These are phyloP conservation scores for Cephus runcator DNA, from an alignment of 2,888 invertebrate genomes.

Conservation along the genomic window DNA sequence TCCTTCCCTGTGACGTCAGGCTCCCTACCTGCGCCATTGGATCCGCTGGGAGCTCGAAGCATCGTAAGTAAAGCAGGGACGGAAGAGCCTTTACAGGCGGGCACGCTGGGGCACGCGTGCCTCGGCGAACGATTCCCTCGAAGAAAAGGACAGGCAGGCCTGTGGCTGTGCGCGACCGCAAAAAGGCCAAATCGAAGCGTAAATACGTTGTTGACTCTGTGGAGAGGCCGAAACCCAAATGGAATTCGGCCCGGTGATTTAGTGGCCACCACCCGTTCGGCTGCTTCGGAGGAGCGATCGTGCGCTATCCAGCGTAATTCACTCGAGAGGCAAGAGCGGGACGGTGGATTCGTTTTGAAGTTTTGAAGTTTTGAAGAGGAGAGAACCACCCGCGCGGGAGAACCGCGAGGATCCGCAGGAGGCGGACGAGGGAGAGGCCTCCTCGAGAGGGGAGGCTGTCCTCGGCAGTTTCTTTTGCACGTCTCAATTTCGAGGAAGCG, in stretches of 20 bases:
- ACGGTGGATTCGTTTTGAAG: no score
- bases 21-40: no score
- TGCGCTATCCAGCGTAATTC: no score
- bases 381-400: no score
- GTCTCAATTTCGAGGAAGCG: conserved; percentile 40
- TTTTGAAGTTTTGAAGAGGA: no score
- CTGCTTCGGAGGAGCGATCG: background rate
- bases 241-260: conserved; percentile 61
- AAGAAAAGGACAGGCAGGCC: background rate
- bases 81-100: background rate
- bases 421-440: no score
- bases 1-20: no score
- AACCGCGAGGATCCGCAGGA: no score
- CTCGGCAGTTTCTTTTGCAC: background rate
- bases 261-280: conserved; percentile 49
- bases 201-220: conserved; percentile 61
- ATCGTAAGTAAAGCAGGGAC: conserved; percentile 2
- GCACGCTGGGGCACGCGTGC: no score
- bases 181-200: conserved; percentile 60
- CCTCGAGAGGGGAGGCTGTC: background rate
- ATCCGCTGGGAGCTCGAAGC: conserved; percentile 18
- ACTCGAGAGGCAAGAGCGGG: no score
- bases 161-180: conserved; percentile 43
- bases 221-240: conserved; percentile 56
- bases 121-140: background rate